A percentile compares a stretch with the other conserved stretches of the same genome.
Conservation (phyloP, 1,140 invertebrate genomes). For the Philotrypesis tridentata region DNA sequence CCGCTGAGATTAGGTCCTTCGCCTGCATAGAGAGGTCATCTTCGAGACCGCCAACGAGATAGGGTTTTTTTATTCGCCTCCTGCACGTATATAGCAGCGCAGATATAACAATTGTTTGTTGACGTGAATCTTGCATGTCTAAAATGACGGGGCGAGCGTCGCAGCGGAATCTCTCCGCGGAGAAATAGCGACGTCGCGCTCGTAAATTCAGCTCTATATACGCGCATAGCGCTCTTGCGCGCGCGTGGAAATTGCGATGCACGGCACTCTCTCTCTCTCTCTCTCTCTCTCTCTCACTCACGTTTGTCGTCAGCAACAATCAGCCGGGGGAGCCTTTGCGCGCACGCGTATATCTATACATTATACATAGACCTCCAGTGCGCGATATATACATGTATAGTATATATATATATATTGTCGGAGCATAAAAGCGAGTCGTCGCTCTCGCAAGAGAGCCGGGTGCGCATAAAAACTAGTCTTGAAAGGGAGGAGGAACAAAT, state of each 20-base stretch:
- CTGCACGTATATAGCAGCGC: too few relatives aligned
- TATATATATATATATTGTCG: neutral
- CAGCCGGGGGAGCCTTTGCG: neutral
- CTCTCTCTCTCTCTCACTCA: conserved; percentile 8
- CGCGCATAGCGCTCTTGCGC: too few relatives aligned
- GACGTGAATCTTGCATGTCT: neutral
- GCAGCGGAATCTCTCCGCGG: neutral
- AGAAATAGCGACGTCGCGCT: neutral
- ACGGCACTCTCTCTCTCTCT: neutral
- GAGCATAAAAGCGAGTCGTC: neutral
- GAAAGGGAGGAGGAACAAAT: conserved; percentile 6
- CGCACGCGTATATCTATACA: too few relatives aligned
- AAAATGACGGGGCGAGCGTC: neutral
- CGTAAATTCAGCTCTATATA: conserved; percentile 12
- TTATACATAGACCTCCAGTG: too few relatives aligned
- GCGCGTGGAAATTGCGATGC: conserved; percentile 22
- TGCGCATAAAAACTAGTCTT: conserved; percentile 30
- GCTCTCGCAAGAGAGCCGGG: too few relatives aligned
- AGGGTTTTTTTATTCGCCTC: too few relatives aligned
- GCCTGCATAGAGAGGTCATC: too few relatives aligned
- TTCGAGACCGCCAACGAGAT: too few relatives aligned
- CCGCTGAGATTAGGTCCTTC: too few relatives aligned
- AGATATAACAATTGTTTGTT: too few relatives aligned
- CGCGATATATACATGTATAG: neutral
- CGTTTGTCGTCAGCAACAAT: conserved; percentile 27